phyloP scores from a whole-genome alignment of 2,113 vertebrate species.

The Cyanoramphus novaezelandiae region DNA sequence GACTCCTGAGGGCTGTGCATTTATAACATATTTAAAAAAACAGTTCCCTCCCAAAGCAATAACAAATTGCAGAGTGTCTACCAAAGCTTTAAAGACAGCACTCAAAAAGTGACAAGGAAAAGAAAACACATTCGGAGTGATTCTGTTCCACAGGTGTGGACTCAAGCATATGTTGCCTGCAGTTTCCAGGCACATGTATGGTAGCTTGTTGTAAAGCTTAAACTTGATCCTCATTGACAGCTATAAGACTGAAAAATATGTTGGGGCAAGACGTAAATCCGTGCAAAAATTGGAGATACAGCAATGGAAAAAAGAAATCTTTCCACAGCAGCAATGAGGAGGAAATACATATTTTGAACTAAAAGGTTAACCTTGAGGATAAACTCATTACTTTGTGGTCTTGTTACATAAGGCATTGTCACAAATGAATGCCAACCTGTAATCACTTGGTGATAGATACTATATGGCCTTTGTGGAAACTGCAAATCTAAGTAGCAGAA shows the following conservation, averaged over 20 bases:
- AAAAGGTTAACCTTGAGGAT: background rate
- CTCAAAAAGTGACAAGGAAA: background rate
- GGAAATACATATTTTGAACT: background rate
- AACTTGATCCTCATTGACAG: slow-evolving; percentile 38
- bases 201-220: slow-evolving; percentile 35
- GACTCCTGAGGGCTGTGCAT: background rate
- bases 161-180: background rate
- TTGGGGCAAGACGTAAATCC: background rate
- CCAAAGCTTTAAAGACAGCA: background rate
- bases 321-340: background rate
- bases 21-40: background rate
- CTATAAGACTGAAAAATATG: slow-evolving; percentile 6
- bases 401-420: background rate
- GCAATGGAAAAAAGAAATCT: background rate
- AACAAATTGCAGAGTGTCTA: background rate
- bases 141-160: slow-evolving; percentile 10
- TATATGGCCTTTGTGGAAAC: background rate
- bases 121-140: background rate
- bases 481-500: background rate
- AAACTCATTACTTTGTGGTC: background rate
- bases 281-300: background rate
- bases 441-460: background rate
- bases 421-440: background rate
- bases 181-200: background rate
- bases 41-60: slow-evolving; percentile 12